phyloP scores from a whole-genome alignment of 2,888 invertebrate genomes.

The Pandemis cinnamomeana region DNA sequence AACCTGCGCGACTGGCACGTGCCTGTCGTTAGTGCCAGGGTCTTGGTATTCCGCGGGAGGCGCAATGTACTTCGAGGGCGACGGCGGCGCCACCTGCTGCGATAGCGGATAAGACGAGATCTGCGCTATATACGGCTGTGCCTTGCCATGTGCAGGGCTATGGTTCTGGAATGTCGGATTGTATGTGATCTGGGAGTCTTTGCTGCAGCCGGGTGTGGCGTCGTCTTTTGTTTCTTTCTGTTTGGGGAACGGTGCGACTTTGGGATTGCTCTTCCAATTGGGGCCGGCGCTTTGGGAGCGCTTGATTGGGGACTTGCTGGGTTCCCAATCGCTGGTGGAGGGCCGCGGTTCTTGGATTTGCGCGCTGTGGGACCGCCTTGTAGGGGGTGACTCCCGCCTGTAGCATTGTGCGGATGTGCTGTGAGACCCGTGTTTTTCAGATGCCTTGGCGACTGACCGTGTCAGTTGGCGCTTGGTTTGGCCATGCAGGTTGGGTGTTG shows the following conservation, averaged over 20 bases:
- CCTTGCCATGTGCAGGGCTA: constrained; percentile 78
- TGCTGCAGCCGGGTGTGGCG: constrained; percentile 58
- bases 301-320: constrained; percentile 75
- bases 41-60: constrained; percentile 81
- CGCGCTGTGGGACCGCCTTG: constrained; percentile 70
- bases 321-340: constrained; percentile 73
- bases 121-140: constrained; percentile 80
- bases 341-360: constrained; percentile 70
- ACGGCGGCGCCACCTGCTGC: constrained; percentile 77
- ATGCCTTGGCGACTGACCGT: constrained; percentile 65
- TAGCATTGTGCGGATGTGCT: constrained; percentile 67
- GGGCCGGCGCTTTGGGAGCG: constrained; percentile 76
- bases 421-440: constrained; percentile 75
- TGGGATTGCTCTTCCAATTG: constrained; percentile 77
- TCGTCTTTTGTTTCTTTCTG: constrained; percentile 65
- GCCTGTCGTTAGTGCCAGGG: constrained; percentile 61
- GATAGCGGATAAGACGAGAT: constrained; percentile 79
- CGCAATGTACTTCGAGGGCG: constrained; percentile 77
- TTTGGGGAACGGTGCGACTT: constrained; percentile 73
- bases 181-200: constrained; percentile 79
- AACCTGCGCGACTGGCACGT: constrained; percentile 53
- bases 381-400: constrained; percentile 73
- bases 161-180: constrained; percentile 83
- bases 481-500: constrained; percentile 67
- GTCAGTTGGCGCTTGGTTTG: constrained; percentile 66